A percentile compares a stretch with the other conserved stretches of the same genome.
Conservation (phyloP, 2,888 invertebrate species). For the Cyrtodaria siliqua region DNA sequence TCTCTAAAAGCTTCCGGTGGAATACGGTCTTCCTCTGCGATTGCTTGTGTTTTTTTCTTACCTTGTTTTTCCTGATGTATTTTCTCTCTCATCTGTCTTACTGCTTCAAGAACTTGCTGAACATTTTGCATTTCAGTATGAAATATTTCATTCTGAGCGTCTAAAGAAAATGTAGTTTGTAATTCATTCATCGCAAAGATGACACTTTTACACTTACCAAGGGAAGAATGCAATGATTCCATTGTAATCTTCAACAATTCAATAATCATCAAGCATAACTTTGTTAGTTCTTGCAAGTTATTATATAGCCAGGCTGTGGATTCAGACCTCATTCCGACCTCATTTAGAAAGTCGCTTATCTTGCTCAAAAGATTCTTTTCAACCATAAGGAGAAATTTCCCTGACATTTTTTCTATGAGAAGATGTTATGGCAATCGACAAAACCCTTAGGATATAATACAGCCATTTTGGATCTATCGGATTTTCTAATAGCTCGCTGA, state of each 20-base stretch:
- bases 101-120: slow-evolving; percentile 6
- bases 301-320: slow-evolving; percentile 5
- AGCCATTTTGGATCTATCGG: slow-evolving; percentile 14
- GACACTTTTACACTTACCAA: slow-evolving; percentile 26
- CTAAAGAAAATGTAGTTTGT: slow-evolving; percentile 3
- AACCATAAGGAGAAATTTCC: slow-evolving; percentile 31
- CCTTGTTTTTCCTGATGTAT: slow-evolving; percentile 1
- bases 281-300: neutral
- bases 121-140: neutral
- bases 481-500: slow-evolving; percentile 44
- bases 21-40: neutral
- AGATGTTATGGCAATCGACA: slow-evolving; percentile 47
- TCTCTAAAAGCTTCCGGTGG: slow-evolving; percentile 63
- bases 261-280: slow-evolving; percentile 5
- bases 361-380: slow-evolving; percentile 31
- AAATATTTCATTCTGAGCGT: neutral
- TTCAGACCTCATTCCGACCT: slow-evolving; percentile 19
- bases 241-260: slow-evolving; percentile 24
- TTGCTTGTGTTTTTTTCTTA: neutral
- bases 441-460: slow-evolving; percentile 28
- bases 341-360: slow-evolving; percentile 30
- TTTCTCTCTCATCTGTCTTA: slow-evolving; percentile 18
- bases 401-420: slow-evolving; percentile 28
- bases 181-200: slow-evolving; percentile 19
- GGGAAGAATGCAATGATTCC: slow-evolving; percentile 21